A percentile compares a stretch with the other conserved stretches of the same genome.
These are phyloP conservation scores for Pseudoatta argentina DNA, from an alignment of 1,140 invertebrate species.

Conservation along the genomic window DNA sequence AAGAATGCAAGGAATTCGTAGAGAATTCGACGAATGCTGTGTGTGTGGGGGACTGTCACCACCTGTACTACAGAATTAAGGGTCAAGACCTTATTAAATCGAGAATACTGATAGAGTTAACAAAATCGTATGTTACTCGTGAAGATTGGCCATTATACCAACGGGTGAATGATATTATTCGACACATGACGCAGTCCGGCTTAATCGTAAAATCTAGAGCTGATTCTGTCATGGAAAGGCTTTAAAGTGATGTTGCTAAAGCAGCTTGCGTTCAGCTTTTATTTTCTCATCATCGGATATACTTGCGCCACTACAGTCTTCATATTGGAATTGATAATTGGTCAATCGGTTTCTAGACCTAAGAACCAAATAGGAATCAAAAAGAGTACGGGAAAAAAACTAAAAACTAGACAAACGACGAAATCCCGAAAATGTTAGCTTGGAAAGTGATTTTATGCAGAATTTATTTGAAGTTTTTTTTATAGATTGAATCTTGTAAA, in stretches of 20 bases:
- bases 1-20: conserved; percentile 37
- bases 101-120: neutral
- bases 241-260: conserved; percentile 25
- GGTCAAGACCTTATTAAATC: conserved; percentile 10
- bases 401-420: neutral
- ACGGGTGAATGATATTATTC: conserved; percentile 34
- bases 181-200: conserved; percentile 34
- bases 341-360: neutral
- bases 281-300: conserved; percentile 33
- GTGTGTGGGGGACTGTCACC: conserved; percentile 52
- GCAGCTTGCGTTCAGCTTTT: conserved; percentile 54
- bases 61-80: conserved; percentile 13
- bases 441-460: neutral
- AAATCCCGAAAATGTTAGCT: neutral
- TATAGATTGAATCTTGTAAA: neutral
- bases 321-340: neutral
- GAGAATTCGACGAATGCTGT: neutral
- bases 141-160: conserved; percentile 65
- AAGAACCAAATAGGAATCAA: neutral
- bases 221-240: neutral
- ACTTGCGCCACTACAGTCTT: conserved; percentile 26
- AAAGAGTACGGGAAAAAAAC: neutral
- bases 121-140: conserved; percentile 42
- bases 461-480: conserved; percentile 9
- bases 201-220: conserved; percentile 10